Evolutionary conservation across 2,888 invertebrate genomes (phyloP).

Genomic region (Meandrusa payeni): DNA sequence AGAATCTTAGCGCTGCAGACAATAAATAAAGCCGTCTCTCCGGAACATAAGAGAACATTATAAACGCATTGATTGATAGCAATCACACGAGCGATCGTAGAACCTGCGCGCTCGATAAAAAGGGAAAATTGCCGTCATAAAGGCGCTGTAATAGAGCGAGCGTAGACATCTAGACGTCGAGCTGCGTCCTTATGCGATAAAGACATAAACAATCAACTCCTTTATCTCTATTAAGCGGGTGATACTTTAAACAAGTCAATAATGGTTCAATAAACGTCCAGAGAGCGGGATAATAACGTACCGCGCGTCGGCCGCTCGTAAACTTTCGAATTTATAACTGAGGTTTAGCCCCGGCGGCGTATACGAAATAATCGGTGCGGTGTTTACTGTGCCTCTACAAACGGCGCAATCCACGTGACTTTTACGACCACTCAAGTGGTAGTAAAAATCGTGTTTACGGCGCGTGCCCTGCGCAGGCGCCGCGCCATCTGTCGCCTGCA

Average conservation of each 20-base stretch:
- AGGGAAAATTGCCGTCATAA: slow-evolving; percentile 73
- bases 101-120: slow-evolving; percentile 53
- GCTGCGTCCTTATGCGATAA: slow-evolving; percentile 57
- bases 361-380: slow-evolving; percentile 77
- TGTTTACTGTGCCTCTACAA: slow-evolving; percentile 77
- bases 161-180: slow-evolving; percentile 59
- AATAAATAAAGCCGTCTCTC: slow-evolving; percentile 30
- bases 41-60: slow-evolving; percentile 44
- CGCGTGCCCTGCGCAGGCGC: slow-evolving; percentile 45
- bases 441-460: slow-evolving; percentile 79
- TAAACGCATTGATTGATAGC: slow-evolving; percentile 53
- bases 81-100: slow-evolving; percentile 45
- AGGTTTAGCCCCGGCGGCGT: slow-evolving; percentile 76
- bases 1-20: slow-evolving; percentile 16
- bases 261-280: slow-evolving; percentile 78
- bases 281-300: slow-evolving; percentile 77
- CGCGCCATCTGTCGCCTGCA: slow-evolving; percentile 58
- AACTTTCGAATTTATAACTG: slow-evolving; percentile 76
- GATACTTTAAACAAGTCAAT: slow-evolving; percentile 80
- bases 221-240: slow-evolving; percentile 77
- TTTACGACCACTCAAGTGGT: slow-evolving; percentile 75
- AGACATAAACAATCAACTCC: slow-evolving; percentile 73
- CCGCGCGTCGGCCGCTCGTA: slow-evolving; percentile 70
- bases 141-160: slow-evolving; percentile 45
- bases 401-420: slow-evolving; percentile 76